Conservation (phyloP, 2,888 invertebrate genomes). For the Athalia rosae region DNA sequence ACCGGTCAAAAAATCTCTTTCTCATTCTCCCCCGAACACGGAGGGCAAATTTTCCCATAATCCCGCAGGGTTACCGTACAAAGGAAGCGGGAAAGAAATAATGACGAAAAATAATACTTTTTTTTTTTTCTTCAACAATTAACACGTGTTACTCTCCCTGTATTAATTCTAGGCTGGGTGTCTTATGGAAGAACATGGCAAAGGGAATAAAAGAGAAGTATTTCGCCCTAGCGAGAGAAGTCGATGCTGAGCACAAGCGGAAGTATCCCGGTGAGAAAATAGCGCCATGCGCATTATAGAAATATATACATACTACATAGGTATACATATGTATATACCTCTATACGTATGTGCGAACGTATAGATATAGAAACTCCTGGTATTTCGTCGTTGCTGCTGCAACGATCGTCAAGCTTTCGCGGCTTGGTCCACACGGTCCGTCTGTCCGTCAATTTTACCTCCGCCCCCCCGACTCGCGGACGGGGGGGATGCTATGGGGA, state of each 20-base stretch:
- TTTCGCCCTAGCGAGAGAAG: constrained; percentile 76
- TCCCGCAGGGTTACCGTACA: background rate
- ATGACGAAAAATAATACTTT: too few species aligned
- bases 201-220: constrained; percentile 76
- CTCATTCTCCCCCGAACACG: too few species aligned
- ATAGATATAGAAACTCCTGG: background rate
- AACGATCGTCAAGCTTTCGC: constrained; percentile 32
- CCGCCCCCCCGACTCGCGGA: background rate
- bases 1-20: too few species aligned
- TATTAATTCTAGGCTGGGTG: constrained; percentile 73
- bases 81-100: background rate
- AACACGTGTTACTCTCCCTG: too few species aligned
- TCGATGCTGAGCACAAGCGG: constrained; percentile 78
- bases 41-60: too few species aligned
- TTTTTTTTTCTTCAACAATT: too few species aligned
- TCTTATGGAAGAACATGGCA: constrained; percentile 77
- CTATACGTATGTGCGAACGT: too few species aligned
- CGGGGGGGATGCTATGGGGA: background rate
- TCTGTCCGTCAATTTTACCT: constrained; percentile 2
- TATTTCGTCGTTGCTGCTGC: background rate
- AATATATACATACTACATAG: background rate
- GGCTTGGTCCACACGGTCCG: constrained; percentile 1
- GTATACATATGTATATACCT: too few species aligned
- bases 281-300: constrained; percentile 3
- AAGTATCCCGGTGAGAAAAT: constrained; percentile 77